Evolutionary conservation across 2,888 invertebrate genomes (phyloP).

Genomic region (Iselma pallidipennis): DNA sequence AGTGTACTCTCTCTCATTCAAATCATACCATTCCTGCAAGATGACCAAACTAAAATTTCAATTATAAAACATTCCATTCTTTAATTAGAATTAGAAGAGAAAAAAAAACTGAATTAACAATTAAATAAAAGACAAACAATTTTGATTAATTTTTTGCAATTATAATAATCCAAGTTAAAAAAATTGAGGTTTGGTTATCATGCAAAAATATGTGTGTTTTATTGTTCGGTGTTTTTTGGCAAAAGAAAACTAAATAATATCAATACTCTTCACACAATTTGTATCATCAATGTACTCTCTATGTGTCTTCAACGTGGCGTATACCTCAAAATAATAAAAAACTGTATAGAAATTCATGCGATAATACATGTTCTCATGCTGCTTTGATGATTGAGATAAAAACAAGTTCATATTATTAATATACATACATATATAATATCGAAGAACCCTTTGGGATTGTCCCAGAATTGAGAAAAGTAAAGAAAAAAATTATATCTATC

Average conservation of each 20-base stretch:
- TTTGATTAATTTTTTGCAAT: not conserved
- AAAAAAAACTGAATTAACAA: slow-evolving; percentile 1
- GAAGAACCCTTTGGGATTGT: slow-evolving; percentile 47
- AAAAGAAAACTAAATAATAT: slow-evolving; percentile 39
- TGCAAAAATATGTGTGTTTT: slow-evolving; percentile 37
- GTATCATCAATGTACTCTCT: slow-evolving; percentile 52
- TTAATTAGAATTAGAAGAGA: not conserved
- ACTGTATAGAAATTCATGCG: slow-evolving; percentile 51
- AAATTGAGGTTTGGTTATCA: slow-evolving; percentile 1
- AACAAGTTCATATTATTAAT: slow-evolving; percentile 36
- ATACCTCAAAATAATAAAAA: slow-evolving; percentile 54
- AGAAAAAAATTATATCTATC: slow-evolving; percentile 59
- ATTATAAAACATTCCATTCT: slow-evolving; percentile 5
- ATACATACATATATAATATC: slow-evolving; percentile 43
- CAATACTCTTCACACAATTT: slow-evolving; percentile 32
- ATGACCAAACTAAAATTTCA: slow-evolving; percentile 1
- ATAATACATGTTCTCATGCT: slow-evolving; percentile 46
- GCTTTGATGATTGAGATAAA: slow-evolving; percentile 54
- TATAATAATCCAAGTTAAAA: not conserved
- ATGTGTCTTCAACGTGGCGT: slow-evolving; percentile 60
- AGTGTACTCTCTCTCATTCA: slow-evolving; percentile 40
- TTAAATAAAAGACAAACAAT: slow-evolving; percentile 15
- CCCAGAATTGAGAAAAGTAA: slow-evolving; percentile 47
- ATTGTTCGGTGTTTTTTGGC: slow-evolving; percentile 50
- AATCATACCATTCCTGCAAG: slow-evolving; percentile 28